Base-by-base conservation (phyloP, 2,797 vertebrate species). In the Stomatorhinus walkeri region DNA sequence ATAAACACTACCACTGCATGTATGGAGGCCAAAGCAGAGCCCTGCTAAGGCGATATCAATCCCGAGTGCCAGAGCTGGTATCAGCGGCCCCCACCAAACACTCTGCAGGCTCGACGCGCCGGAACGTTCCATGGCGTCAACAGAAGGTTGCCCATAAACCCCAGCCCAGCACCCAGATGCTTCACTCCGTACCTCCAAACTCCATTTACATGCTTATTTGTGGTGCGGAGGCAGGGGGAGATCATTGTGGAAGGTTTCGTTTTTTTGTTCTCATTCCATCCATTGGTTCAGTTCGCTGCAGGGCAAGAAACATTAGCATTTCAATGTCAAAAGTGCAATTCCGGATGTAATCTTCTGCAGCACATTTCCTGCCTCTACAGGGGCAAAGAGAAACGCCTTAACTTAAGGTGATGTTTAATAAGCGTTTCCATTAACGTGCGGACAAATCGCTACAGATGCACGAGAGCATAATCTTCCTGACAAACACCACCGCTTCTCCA, bases 251-350 rank as follows among this genome's bases (percentile, higher is more conserved):
- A 81, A 81, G 19, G 76, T 10, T 81, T 8, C 10, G 76, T 81
- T 43, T 46, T 81, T 46, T 81, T 81, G 76, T 81, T 81, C 40
- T 46, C 46, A 46, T 81, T 46, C 40, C 16, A 46, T 46, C 76
- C 76, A 19, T 46, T 9, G 76, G 72, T 79, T 43, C 76, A n/a
- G 76, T 46, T 19, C 76, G 19, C 76, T 85, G 43, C 46, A 1
- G 9, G 81, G 22, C 43, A 48, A 24, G 22, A 48, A 48, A 3
- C 81, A 85, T 48, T 28, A 85, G 81, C 48, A 85, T 49, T 85
- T 85, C 48, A 85, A 85, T 49, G 46, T 85, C 81, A 85, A 85
- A 85, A 85, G 81, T 49, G 48, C 81, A 85, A 51, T 85, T 85
- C 48, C n/a, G 48, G 22, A 48, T 85, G 28, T 51, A 85, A 85